Evolutionary conservation across 2,888 invertebrate genomes (phyloP).

Genomic region (Stenichneumon culpator): DNA sequence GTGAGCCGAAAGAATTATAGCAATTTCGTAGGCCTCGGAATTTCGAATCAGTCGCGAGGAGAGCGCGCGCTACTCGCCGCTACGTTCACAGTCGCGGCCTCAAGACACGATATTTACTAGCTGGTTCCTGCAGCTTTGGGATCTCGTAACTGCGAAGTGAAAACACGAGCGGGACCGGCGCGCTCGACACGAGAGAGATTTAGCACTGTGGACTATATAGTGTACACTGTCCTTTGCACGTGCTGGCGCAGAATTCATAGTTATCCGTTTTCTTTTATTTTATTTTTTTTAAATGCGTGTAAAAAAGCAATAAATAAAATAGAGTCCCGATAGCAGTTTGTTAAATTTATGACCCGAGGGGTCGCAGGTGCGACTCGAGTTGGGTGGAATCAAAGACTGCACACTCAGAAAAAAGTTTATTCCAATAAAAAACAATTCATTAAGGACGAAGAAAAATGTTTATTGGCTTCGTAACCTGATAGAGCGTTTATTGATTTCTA

Average conservation of each 20-base stretch:
- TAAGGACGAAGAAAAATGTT: too few relatives aligned
- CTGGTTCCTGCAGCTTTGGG: conserved; percentile 8
- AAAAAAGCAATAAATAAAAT: conserved; percentile 35
- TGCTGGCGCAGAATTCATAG: neutral
- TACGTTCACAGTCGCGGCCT: conserved; percentile 19
- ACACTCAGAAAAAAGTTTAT: too few relatives aligned
- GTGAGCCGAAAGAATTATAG: conserved; percentile 83
- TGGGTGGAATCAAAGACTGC: neutral
- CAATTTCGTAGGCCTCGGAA: conserved; percentile 78
- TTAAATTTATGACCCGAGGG: neutral
- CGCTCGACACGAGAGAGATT: conserved; percentile 56
- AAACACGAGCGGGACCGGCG: conserved; percentile 52
- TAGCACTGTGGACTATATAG: conserved; percentile 10
- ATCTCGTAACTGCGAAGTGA: conserved; percentile 45
- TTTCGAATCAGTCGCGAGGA: conserved; percentile 64
- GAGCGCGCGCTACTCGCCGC: conserved; percentile 29
- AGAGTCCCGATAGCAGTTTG: neutral
- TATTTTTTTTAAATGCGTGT: neutral
- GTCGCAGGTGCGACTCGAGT: neutral
- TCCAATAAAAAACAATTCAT: too few relatives aligned
- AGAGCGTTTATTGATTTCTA: too few relatives aligned
- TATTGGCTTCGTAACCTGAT: too few relatives aligned
- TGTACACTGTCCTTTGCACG: conserved; percentile 26
- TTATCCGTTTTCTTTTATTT: conserved; percentile 10
- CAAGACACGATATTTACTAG: conserved; percentile 20